Percentiles rank a stretch among this genome's conserved stretches.
These are phyloP conservation scores for Bubo blakistoni DNA, from an alignment of 2,113 vertebrate species.

Conservation along the genomic window DNA sequence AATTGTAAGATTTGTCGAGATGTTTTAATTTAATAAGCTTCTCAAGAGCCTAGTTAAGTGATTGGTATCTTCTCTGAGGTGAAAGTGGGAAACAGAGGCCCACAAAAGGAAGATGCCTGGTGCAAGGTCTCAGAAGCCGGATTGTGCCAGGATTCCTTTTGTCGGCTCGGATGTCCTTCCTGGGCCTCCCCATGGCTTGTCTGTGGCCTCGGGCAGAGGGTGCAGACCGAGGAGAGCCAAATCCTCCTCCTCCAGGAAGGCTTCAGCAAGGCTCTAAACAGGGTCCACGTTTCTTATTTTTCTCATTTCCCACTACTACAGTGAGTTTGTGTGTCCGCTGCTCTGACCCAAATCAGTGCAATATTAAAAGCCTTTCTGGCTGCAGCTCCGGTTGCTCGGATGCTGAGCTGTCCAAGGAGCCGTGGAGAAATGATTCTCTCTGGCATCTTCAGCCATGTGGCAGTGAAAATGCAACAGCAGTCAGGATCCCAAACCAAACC, in stretches of 20 bases:
- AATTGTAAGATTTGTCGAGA: not conserved
- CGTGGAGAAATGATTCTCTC: not conserved
- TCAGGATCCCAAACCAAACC: not conserved
- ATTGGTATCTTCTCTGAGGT: not conserved
- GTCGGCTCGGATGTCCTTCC: rapidly evolving
- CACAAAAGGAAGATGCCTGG: not conserved
- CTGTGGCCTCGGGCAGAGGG: rapidly evolving
- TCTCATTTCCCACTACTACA: not conserved
- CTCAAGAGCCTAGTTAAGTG: not conserved
- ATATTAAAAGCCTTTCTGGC: not conserved
- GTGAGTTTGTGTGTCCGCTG: not conserved
- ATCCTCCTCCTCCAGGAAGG: not conserved
- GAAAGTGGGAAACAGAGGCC: not conserved
- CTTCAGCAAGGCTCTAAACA: not conserved
- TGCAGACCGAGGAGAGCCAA: not conserved
- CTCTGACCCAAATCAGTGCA: not conserved
- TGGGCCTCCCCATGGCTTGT: not conserved
- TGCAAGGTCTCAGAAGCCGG: not conserved
- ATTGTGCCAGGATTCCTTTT: not conserved
- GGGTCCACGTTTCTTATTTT: rapidly evolving
- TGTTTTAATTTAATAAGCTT: not conserved
- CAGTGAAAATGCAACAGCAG: not conserved
- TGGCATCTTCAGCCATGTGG: not conserved
- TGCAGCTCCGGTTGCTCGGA: too few relatives aligned
- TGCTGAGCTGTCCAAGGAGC: rapidly evolving